Conservation (phyloP, 2,797 vertebrate genomes). For the Sarcoramphus papa region DNA sequence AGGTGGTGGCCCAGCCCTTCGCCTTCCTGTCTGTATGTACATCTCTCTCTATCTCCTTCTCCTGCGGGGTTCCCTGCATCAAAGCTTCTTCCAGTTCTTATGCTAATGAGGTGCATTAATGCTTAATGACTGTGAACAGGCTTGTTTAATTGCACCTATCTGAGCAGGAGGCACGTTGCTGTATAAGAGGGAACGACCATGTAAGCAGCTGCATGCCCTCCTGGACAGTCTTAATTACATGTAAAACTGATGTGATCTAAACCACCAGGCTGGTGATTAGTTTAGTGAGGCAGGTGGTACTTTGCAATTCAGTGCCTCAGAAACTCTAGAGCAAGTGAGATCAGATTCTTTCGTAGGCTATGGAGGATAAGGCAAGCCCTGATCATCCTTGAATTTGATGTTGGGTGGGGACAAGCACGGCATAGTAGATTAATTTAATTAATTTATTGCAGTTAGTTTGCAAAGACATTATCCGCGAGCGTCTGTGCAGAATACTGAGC, state of each 20-base stretch:
- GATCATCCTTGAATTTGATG: constrained; percentile 50
- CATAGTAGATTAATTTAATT: constrained; percentile 68
- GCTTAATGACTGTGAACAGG: constrained; percentile 73
- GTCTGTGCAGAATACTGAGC: constrained; percentile 69
- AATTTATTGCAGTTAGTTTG: constrained; percentile 68
- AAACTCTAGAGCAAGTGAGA: constrained; percentile 59
- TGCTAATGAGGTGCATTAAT: constrained; percentile 76
- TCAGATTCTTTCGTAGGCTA: constrained; percentile 46
- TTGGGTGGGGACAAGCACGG: constrained; percentile 55
- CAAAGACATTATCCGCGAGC: constrained; percentile 54
- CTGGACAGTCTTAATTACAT: constrained; percentile 73
- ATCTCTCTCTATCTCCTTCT: constrained; percentile 56
- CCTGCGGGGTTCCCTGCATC: constrained; percentile 62
- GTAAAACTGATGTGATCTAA: constrained; percentile 75
- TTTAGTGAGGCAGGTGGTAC: constrained; percentile 64
- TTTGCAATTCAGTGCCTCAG: constrained; percentile 63
- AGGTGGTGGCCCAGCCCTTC: constrained; percentile 43
- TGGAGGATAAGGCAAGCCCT: constrained; percentile 49
- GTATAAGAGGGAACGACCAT: constrained; percentile 66
- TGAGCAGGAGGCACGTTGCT: constrained; percentile 71
- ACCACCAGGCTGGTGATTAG: constrained; percentile 68
- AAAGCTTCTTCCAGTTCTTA: constrained; percentile 71
- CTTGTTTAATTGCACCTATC: constrained; percentile 74
- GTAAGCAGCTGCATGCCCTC: constrained; percentile 71
- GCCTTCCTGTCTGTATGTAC: constrained; percentile 32